Conservation (phyloP, 2,888 invertebrate genomes). For the Agrenia bidenticulata region DNA sequence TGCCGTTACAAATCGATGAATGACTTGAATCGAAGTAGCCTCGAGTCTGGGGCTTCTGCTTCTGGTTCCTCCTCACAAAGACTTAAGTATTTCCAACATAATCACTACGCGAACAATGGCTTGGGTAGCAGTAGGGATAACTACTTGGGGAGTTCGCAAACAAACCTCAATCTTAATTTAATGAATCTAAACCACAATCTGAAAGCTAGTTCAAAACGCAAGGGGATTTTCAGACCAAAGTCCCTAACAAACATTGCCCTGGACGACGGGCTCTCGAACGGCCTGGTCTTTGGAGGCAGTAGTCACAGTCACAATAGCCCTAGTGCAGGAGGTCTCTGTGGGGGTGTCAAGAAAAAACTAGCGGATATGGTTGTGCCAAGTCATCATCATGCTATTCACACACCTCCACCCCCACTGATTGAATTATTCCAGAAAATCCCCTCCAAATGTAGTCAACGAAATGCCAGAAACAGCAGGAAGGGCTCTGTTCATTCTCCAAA, state of each 20-base stretch:
- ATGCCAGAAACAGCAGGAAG: not conserved
- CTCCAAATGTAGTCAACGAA: constrained; percentile 26
- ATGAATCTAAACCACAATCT: constrained; percentile 36
- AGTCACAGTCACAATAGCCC: constrained; percentile 7
- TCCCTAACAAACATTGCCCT: constrained; percentile 47
- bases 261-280: constrained; percentile 32
- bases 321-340: constrained; percentile 17
- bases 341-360: constrained; percentile 42
- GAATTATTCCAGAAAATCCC: constrained; percentile 35
- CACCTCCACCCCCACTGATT: constrained; percentile 46
- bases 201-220: constrained; percentile 31
- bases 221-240: constrained; percentile 49
- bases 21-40: constrained; percentile 45
- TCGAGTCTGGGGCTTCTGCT: constrained; percentile 32
- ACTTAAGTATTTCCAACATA: constrained; percentile 19
- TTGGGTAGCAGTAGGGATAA: constrained; percentile 14
- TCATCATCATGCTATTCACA: constrained; percentile 40
- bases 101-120: not conserved
- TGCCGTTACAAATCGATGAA: constrained; percentile 52
- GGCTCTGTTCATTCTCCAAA: constrained; percentile 1
- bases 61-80: constrained; percentile 16
- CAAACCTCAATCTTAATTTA: constrained; percentile 34
- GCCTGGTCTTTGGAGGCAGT: constrained; percentile 1
- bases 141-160: constrained; percentile 9
- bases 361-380: constrained; percentile 45